phyloP scores from a whole-genome alignment of 2,797 vertebrate species.

The Gambusia yucatana region DNA sequence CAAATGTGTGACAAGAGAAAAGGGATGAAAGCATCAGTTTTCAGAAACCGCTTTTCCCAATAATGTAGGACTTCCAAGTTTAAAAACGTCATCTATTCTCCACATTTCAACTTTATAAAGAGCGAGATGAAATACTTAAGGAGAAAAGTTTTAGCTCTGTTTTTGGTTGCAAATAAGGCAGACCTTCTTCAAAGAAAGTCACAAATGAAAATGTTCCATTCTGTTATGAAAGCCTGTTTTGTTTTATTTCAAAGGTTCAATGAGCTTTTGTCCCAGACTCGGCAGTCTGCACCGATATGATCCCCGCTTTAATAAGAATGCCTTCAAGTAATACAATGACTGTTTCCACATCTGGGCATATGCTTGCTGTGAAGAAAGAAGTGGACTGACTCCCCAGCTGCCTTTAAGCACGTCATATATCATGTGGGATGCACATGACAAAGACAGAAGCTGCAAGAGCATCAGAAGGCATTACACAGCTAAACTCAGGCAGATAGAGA shows the following conservation, averaged over 20 bases:
- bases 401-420: constrained; percentile 29
- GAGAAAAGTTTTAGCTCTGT: constrained; percentile 27
- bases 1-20: constrained; percentile 24
- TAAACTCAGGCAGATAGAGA: constrained; percentile 15
- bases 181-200: constrained; percentile 49
- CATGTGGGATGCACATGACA: constrained; percentile 49
- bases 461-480: constrained; percentile 8
- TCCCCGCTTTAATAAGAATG: constrained; percentile 22
- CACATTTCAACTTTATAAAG: constrained; percentile 60
- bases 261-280: constrained; percentile 37
- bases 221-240: constrained; percentile 62
- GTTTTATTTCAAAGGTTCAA: constrained; percentile 54
- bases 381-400: constrained; percentile 35
- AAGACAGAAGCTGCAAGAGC: constrained; percentile 6
- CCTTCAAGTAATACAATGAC: constrained; percentile 34
- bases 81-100: constrained; percentile 41
- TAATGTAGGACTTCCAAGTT: constrained; percentile 70
- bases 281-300: constrained; percentile 24
- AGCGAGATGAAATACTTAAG: constrained; percentile 67
- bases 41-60: constrained; percentile 54
- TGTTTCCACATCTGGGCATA: constrained; percentile 43
- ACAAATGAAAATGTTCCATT: constrained; percentile 48
- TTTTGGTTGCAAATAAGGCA: constrained; percentile 48
- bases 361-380: constrained; percentile 35
- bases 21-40: constrained; percentile 45